Evolutionary conservation across 2,888 invertebrate genomes (phyloP).

Genomic region (Laothoe populi): DNA sequence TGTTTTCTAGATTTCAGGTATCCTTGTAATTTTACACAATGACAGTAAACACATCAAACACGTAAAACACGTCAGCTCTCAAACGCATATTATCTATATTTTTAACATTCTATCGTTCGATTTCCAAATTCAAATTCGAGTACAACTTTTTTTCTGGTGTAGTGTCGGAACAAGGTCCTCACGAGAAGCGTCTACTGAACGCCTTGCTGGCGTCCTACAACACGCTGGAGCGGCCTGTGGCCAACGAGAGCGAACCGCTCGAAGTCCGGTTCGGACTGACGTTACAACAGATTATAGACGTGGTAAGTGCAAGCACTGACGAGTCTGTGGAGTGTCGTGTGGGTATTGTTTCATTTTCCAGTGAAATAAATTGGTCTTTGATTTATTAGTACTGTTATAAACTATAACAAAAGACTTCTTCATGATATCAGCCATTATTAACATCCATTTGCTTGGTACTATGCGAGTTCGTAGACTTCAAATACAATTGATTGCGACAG

Average conservation of each 20-base stretch:
- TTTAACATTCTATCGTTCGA: neutral
- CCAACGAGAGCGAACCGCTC: slow-evolving; percentile 95
- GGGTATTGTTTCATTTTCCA: slow-evolving; percentile 6
- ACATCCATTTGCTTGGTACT: too few species aligned
- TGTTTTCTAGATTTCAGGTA: neutral
- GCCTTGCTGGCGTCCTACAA: slow-evolving; percentile 93
- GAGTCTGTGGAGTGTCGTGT: neutral
- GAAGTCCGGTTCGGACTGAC: slow-evolving; percentile 96
- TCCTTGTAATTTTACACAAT: too few species aligned
- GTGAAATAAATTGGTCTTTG: too few species aligned
- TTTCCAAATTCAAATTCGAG: neutral
- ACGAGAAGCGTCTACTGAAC: slow-evolving; percentile 95
- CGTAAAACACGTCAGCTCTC: neutral
- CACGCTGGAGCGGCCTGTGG: slow-evolving; percentile 95
- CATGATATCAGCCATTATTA: too few species aligned
- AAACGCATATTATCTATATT: neutral
- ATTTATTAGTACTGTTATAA: too few species aligned
- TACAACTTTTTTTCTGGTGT: slow-evolving; percentile 31
- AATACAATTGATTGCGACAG: too few species aligned
- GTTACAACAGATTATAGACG: slow-evolving; percentile 96
- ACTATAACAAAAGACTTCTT: too few species aligned
- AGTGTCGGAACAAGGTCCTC: slow-evolving; percentile 95
- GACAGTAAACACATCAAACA: too few species aligned
- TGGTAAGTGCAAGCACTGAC: slow-evolving; percentile 87
- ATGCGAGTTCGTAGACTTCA: too few species aligned